Conservation (phyloP, 2,797 vertebrate species). For the Thamnophis elegans region DNA sequence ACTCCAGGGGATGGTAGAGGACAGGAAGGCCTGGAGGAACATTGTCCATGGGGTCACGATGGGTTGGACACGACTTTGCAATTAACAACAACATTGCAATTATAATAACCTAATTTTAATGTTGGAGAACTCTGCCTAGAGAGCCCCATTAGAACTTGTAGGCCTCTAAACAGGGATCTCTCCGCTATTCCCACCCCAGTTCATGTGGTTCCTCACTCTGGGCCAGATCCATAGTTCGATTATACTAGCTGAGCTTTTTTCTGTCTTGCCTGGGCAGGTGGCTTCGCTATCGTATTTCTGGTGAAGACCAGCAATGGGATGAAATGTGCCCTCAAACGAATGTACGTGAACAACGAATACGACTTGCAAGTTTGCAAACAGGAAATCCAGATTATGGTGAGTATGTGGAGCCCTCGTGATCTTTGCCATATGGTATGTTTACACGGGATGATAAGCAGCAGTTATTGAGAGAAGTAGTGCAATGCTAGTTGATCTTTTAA, state of each 20-base stretch:
- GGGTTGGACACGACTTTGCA: too few relatives aligned
- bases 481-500: neutral
- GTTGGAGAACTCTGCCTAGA: neutral
- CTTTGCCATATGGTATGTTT: neutral
- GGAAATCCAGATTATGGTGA: constrained; percentile 99
- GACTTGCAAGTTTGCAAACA: constrained; percentile 95
- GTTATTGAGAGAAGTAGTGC: neutral
- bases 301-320: constrained; percentile 91
- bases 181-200: neutral
- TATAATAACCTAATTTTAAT: neutral
- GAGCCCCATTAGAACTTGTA: neutral
- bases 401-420: constrained; percentile 18
- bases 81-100: neutral
- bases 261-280: constrained; percentile 74
- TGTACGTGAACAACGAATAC: constrained; percentile 98
- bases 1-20: too few relatives aligned
- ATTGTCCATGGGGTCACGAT: too few relatives aligned
- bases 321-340: constrained; percentile 94
- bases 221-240: neutral
- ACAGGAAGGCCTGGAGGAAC: too few relatives aligned
- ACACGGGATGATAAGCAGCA: neutral
- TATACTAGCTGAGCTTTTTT: neutral
- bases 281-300: constrained; percentile 96
- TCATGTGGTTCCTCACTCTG: neutral
- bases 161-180: too few relatives aligned